Percentiles rank a stretch among this genome's conserved stretches.
These are phyloP conservation scores for Phortica magna DNA, from an alignment of 2,888 invertebrate genomes.

Conservation along the genomic window DNA sequence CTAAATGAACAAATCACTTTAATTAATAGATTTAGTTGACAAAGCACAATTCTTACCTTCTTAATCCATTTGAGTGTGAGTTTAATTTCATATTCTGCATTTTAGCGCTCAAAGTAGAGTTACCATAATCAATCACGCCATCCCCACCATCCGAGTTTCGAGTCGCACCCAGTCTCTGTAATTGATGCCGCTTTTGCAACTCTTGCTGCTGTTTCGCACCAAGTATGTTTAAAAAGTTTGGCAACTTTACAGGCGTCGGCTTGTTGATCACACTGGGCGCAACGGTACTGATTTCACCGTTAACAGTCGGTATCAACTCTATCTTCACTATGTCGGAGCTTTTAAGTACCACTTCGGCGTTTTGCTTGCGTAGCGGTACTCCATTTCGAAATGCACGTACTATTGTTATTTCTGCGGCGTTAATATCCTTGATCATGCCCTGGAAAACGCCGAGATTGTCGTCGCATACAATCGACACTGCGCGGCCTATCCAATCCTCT, in stretches of 20 bases:
- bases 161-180: constrained; percentile 44
- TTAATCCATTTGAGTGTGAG: constrained; percentile 61
- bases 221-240: constrained; percentile 72
- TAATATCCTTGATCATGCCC: constrained; percentile 85
- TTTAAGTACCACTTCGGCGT: constrained; percentile 79
- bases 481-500: constrained; percentile 82
- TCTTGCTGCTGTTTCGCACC: constrained; percentile 54
- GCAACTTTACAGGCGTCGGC: constrained; percentile 76
- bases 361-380: constrained; percentile 78
- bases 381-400: constrained; percentile 91
- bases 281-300: constrained; percentile 74
- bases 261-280: constrained; percentile 77
- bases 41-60: constrained; percentile 46
- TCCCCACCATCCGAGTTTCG: not conserved
- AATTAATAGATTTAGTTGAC: not conserved
- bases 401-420: constrained; percentile 85
- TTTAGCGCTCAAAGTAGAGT: constrained; percentile 69
- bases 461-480: constrained; percentile 90
- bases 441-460: constrained; percentile 89
- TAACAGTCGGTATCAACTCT: constrained; percentile 85
- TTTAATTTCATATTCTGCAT: constrained; percentile 74
- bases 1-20: constrained; percentile 45
- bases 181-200: constrained; percentile 39
- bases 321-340: constrained; percentile 85
- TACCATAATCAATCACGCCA: constrained; percentile 39